Evolutionary conservation across 1,140 invertebrate genomes (phyloP), one percentile per base, ranked within the genome.

Genomic region (Panulirus ornatus): DNA sequence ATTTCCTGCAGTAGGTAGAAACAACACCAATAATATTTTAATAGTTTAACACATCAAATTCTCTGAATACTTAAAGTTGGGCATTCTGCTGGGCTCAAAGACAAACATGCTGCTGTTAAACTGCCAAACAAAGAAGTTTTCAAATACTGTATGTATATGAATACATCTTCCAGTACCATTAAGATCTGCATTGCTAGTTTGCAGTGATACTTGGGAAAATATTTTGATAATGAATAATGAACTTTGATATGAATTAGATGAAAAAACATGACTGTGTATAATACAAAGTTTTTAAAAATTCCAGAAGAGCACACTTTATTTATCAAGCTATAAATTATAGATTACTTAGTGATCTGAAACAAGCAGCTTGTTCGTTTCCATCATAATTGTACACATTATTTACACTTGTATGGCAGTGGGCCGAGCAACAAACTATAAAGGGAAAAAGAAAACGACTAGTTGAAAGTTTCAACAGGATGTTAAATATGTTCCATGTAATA

Each of bases 381-480:
- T 27, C 78, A 40, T 58, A 44, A 76, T 44, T 86, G 34, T 86
- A 86, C 84, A 86, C 70, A 58, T 86, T 86, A 86, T 86, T 76
- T 86, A 86, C 84, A 86, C 47, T 76, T 86, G 73, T 51, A 75
- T 85, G 84, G 84, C 84, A 85, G 84, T 85, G 84, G 47, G 84
- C 84, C 47, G 36, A 58, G 54, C 71, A 86, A 76, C 34, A 36
- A 86, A 86, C 84, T 78, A 73, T 78, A 78, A 63, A 78, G 42
- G 16, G 40, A 63, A n/a, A 86, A 30, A 58, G 22, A 42, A 71
- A 44, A 78, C 73, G 84, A 86, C 84, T 78, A 86, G 84, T 86
- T 84, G 82, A 84, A 83, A 42, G 34, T 36, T 42, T 83, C 36
- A 85, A 73, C 19, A 42, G 30, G 66, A 44, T 40, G 36, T 73